Evolutionary conservation across 2,888 invertebrate species (phyloP), one percentile per base, ranked within the genome.

Genomic region (Hemicrepidius hirtus): DNA sequence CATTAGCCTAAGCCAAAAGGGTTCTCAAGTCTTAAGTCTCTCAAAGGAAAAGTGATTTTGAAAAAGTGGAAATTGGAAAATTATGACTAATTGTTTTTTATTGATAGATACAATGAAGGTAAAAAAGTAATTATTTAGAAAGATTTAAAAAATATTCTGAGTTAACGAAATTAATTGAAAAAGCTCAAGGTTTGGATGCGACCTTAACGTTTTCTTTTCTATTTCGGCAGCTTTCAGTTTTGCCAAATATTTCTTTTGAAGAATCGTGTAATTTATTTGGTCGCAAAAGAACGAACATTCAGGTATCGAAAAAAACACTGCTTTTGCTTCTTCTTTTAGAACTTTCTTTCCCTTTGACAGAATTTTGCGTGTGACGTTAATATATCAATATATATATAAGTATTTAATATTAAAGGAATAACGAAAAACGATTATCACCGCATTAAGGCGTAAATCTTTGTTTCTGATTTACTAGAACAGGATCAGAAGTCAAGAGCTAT

Each of bases 401-500:
- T 13, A 41, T 59, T 13, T 32, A 49, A 37, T 49, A 32, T 62
- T 16, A 37, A 24, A 57, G 37, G 41, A 59, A 62, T 60, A 41
- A 49, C 32, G 53, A 49, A 65, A 55, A 65, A 55, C 41, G 35
- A 65, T 65, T 59, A 59, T 12, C 35, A n/a, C 41, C 20, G 44
- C 28, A 53, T 68, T 68, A 72, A 55, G 46, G 32, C 53, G 44
- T 13, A 68, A 72, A 57, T 68, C 37, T 68, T 73, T 59, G 73
- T 66, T 73, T 64, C 69, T 73, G 49, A 73, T 70, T 69, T 73
- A 50, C 44, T 66, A 66, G 24, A 69, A 44, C 50, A 66, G 68
- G 64, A 64, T 69, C 69, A 73, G 65, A 69, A 73, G 73, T 73
- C 69, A 73, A 73, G 73, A 62, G 40, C 69, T 69, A 66, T 73